Base-by-base conservation (phyloP, 2,113 vertebrate genomes). In the Mellivora capensis region DNA sequence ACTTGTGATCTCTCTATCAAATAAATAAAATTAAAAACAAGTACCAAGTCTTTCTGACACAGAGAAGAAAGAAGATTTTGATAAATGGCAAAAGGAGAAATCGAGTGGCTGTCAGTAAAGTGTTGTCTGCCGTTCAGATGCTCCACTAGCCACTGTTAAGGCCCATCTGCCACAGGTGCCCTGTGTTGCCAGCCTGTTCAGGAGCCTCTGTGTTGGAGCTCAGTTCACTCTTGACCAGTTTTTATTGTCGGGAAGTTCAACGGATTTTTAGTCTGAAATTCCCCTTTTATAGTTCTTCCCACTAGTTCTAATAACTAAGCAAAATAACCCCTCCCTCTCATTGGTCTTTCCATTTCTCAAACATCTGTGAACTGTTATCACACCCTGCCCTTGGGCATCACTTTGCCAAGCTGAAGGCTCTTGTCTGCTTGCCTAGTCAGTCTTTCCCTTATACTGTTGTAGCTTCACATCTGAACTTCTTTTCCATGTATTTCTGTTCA, bases 311-410 rank as follows among this genome's bases (percentile, higher is more conserved):
- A 82, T 85, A 87, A 80, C 49, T 31, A 90, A 94, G 69, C 61
- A 90, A 89, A 97, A 91, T 25, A 74, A 88, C 37, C 69, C 77
- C 52, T 77, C 59, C 27, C 59, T 52, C 47, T 37, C 18, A n/a
- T 80, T 92, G 80, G 76, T 90, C 91, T 95, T 94, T 57, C 74
- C 81, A 61, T 86, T 62, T 93, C 64, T 96, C 42, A 74, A 94
- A 62, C 91, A 86, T 82, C 67, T 90, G 84, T 95, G 84, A 92
- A 42, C 90, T 79, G 81, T 61, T 93, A 88, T 64, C 95, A 91
- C 37, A 47, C 64, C 31, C 71, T 84, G 29, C 59, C n/a, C n/a
- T 21, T 83, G 57, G 57, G 37, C 85, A 92, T 84, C 90, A 74
- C 69, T 94, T 96, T 71, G 77, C 86, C 83, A 80, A 95, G 14